These are phyloP conservation scores for Drosophila suzukii DNA, from an alignment of 1,140 invertebrate genomes.

Conservation along the genomic window DNA sequence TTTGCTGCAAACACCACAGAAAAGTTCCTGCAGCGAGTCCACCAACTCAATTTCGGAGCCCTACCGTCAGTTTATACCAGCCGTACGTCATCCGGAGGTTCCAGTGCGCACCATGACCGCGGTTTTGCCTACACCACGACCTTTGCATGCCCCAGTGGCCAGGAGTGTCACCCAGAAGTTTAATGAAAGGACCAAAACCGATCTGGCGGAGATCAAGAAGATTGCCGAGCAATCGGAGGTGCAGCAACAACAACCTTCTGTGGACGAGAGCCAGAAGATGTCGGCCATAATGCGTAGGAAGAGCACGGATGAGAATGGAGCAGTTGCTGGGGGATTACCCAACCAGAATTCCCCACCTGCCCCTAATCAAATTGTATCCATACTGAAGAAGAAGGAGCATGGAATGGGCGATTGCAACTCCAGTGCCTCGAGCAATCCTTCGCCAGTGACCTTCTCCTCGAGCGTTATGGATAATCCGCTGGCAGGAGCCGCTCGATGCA, in stretches of 20 bases:
- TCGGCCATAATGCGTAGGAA: constrained; percentile 75
- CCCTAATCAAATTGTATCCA: constrained; percentile 88
- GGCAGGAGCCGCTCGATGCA: constrained; percentile 73
- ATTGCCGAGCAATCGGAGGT: constrained; percentile 66
- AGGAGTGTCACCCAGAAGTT: constrained; percentile 64
- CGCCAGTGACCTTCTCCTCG: constrained; percentile 90
- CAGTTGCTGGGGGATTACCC: background rate
- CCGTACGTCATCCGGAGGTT: constrained; percentile 35
- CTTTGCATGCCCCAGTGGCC: constrained; percentile 27
- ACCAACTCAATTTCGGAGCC: constrained; percentile 48
- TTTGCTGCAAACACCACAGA: constrained; percentile 61
- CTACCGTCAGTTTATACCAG: background rate
- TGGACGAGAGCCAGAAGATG: constrained; percentile 33
- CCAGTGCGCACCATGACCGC: constrained; percentile 48
- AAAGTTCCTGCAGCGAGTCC: constrained; percentile 72
- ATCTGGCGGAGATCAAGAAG: constrained; percentile 76
- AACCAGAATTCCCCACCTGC: constrained; percentile 66
- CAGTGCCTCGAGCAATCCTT: constrained; percentile 86
- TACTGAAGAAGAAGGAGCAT: constrained; percentile 91
- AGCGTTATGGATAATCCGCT: constrained; percentile 87
- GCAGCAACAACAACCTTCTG: constrained; percentile 1
- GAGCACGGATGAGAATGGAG: constrained; percentile 82
- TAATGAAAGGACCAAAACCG: constrained; percentile 72
- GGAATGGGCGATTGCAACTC: constrained; percentile 84
- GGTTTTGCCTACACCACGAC: constrained; percentile 30